Evolutionary conservation across 2,113 vertebrate species (phyloP), one percentile per base, ranked within the genome.

Genomic region (Petroica traversi): DNA sequence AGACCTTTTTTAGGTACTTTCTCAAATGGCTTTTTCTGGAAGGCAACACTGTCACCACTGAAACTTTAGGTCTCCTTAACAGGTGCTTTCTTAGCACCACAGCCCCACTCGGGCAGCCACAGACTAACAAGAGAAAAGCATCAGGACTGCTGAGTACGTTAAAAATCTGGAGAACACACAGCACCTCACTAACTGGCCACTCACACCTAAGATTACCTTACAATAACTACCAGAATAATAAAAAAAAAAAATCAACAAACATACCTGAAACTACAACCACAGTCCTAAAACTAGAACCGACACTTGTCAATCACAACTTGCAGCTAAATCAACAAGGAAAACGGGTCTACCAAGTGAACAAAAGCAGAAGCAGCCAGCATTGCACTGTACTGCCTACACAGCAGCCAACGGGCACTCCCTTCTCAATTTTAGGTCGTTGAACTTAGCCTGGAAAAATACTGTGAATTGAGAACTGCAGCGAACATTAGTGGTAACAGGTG

Each of bases 401-500:
- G 84, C 74, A 85, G 80, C 66, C 96, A 92, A 91, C 6, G 40
- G 85, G 87, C 82, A 77, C 88, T 89, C 93, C 92, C 58, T 74
- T 91, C 80, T 58, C 52, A 89, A 93, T 12, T 85, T 77, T 82
- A 81, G 72, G 36, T 75, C 91, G 84, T 94, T 92, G 82, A 94
- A 79, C 92, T 96, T 97, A 90, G 64, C 67, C 85, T 93, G 89
- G 49, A 92, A 95, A 93, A 93, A 84, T 51, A 93, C 85, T 94
- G 94, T 85, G 93, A 92, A 68, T 72, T 46, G 93, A 95, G 87
- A 93, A 92, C 81, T 48, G 77, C 73, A 72, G 63, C 19, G 43
- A 62, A 87, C 77, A 68, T 95, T 89, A 96, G 93, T 48, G 63
- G 58, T 25, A 86, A 34, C 3, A 61, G 12, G 12, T 55, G 77